Evolutionary conservation across 2,888 invertebrate species (phyloP).

Genomic region (Agonopterix subpropinquella): DNA sequence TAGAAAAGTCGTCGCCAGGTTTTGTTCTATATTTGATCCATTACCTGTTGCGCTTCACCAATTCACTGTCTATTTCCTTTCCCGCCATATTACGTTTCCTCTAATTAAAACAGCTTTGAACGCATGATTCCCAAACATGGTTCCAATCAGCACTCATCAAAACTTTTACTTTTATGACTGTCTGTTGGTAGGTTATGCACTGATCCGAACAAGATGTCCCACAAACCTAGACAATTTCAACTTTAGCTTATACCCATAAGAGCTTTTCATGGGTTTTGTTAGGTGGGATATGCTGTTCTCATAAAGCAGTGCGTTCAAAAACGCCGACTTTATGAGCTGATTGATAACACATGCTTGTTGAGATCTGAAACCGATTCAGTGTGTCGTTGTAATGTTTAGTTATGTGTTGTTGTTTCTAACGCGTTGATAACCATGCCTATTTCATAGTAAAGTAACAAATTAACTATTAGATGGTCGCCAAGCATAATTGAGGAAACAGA

Average conservation of each 20-base stretch:
- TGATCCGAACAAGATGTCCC: too few relatives aligned
- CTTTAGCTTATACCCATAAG: too few relatives aligned
- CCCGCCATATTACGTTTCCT: conserved; percentile 44
- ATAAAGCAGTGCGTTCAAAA: conserved; percentile 51
- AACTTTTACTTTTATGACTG: conserved; percentile 69
- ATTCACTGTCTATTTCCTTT: conserved; percentile 32
- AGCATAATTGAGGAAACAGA: too few relatives aligned
- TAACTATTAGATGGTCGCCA: too few relatives aligned
- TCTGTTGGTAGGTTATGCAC: conserved; percentile 43
- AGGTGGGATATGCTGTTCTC: conserved; percentile 20
- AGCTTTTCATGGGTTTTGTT: too few relatives aligned
- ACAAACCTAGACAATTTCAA: too few relatives aligned
- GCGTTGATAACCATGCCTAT: too few relatives aligned
- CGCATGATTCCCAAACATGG: conserved; percentile 44
- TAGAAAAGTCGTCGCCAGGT: too few relatives aligned
- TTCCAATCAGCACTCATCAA: conserved; percentile 58
- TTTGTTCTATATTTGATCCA: too few relatives aligned
- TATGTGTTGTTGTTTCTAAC: background rate
- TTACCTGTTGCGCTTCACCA: too few relatives aligned
- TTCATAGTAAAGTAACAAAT: too few relatives aligned
- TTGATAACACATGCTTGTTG: conserved; percentile 57
- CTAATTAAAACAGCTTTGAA: conserved; percentile 54
- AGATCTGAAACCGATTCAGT: conserved; percentile 21
- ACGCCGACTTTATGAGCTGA: conserved; percentile 46
- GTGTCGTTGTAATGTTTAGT: conserved; percentile 5